Base-by-base conservation (phyloP, 2,888 invertebrate species). In the Elmis aenea region DNA sequence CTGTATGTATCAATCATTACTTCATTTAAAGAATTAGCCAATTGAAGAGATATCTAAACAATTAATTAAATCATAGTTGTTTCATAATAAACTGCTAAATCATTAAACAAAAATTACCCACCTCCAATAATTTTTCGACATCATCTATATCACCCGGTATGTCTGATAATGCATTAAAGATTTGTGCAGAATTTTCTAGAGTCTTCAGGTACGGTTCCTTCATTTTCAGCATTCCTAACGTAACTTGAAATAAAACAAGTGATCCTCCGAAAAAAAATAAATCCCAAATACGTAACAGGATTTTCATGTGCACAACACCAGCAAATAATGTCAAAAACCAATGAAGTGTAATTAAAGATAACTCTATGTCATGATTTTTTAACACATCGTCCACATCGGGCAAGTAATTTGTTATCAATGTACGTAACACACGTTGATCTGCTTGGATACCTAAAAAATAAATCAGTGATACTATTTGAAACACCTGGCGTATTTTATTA, bases 281-380 rank as follows among this genome's bases (percentile, higher is more conserved):
- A 69, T 99, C 99, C 97, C 99, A 99, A 50, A 97, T 81, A 48
- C 96, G 76, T 23, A 87, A 72, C 42, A 99, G 75, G 50, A 95
- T 89, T 72, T 90, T 91, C 81, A 93, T 93, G 58, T 95, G 92
- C 2, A 97, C 90, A 29, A 96, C 94, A 63, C 92, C 93, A 1
- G 97, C 92, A 69, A 95, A 97, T 13, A 97, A 68, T 2, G 97
- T 96, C 30, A 99, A 73, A 68, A 97, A 96, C 99, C 99, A 99
- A 63, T 96, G 93, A 57, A 95, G 75, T 10, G 94, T 93, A 57
- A 99, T 95, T 33, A 99, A 73, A 33, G 95, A 94, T 32, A 97
- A 72, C 71, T 96, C 94, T 52, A 90, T 89, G 59, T 94, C 96
- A 69, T 96, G 94, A 59, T 90, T 89, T 61, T 86, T 85, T 32